These are phyloP conservation scores for Gavialis gangeticus DNA, from an alignment of 2,113 vertebrate genomes.

Conservation along the genomic window DNA sequence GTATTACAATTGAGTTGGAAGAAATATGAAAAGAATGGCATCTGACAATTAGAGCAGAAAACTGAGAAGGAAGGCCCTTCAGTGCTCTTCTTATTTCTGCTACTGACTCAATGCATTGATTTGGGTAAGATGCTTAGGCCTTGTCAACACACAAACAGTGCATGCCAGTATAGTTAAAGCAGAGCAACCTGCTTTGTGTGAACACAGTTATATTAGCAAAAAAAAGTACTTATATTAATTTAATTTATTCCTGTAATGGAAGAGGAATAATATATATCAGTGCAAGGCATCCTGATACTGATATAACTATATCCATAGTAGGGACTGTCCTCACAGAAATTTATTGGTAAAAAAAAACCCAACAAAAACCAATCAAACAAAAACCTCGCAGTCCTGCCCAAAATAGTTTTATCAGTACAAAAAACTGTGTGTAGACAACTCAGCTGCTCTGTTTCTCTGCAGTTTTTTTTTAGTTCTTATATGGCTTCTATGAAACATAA, in stretches of 20 bases:
- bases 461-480: background rate
- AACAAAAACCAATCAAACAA: background rate
- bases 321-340: background rate
- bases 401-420: background rate
- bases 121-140: constrained; percentile 57
- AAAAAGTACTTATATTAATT: constrained; percentile 44
- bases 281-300: constrained; percentile 16
- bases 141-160: constrained; percentile 58
- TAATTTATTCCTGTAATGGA: background rate
- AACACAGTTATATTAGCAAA: background rate
- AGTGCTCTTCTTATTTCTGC: constrained; percentile 23
- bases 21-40: constrained; percentile 41
- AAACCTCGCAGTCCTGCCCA: background rate
- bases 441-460: background rate
- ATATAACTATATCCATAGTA: constrained; percentile 21
- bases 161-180: constrained; percentile 21
- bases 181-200: background rate
- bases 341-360: background rate
- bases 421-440: background rate
- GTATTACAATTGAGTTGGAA: constrained; percentile 29
- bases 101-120: constrained; percentile 34
- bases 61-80: constrained; percentile 44
- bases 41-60: background rate
- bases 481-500: background rate
- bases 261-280: background rate